Base-by-base conservation (phyloP, 2,113 vertebrate genomes). In the Nematolebias whitei region DNA sequence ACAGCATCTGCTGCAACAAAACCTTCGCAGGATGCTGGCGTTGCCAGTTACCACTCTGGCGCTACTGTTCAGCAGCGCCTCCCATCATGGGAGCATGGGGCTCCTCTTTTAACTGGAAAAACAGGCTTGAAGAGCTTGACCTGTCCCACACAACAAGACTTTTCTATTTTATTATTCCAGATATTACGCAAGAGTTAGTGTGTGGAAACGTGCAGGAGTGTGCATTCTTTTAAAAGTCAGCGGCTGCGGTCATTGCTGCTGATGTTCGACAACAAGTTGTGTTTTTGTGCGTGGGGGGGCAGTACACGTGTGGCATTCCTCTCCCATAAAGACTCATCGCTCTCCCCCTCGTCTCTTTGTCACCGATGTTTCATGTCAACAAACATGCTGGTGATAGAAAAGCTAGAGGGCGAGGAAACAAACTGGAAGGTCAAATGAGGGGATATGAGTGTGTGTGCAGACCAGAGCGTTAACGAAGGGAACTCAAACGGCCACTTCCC, bases 241-340 rank as follows among this genome's bases (percentile, higher is more conserved):
- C 38, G 19, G 2, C 19, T 1, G 71, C 32, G 20, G 52, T 51
- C 24, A 9, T 13, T n/a, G n/a, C n/a, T 35, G 50, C 45, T 2
- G 3, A 52, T 18, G 35, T 64, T 63, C 1, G 59, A 51, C 22
- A 26, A 20, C 5, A 0, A 13, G 18, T 29, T 6, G 23, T 56
- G 44, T 44, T 75, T 56, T 61, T 82, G 80, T 55, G 57, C 65
- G 65, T 78, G 65, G 14, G 26, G 62, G 70, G 52, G 71, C 5
- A 78, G 83, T 59, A 22, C 79, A 74, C 20, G 64, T 48, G 55
- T 60, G 78, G 79, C 76, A 85, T 88, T 90, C 86, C 86, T 84
- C 53, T 83, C 80, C 67, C 73, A 63, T 79, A 79, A 73, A 76
- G 69, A 73, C 78, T 35, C 75, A 45, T 57, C 14, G 7, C 58